A percentile compares a stretch with the other conserved stretches of the same genome.
Evolutionary conservation across 2,113 vertebrate species (phyloP).

Genomic region (Eublepharis macularius): DNA sequence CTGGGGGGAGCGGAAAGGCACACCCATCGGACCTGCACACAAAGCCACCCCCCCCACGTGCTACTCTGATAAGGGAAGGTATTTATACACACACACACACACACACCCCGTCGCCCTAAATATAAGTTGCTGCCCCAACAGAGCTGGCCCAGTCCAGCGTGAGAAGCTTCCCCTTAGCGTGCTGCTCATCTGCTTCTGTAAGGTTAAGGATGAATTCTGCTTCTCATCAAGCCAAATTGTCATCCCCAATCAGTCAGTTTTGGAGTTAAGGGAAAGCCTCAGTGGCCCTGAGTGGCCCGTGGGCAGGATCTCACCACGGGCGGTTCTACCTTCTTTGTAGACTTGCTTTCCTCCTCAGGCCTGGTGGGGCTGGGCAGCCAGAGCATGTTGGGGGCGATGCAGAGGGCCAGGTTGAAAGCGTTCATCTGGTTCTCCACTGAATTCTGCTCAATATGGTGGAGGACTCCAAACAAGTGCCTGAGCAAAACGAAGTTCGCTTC

Average conservation of each 20-base stretch:
- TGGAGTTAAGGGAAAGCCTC: background rate
- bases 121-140: background rate
- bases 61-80: background rate
- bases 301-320: background rate
- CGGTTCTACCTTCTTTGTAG: slow-evolving; percentile 71
- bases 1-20: background rate
- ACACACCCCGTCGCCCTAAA: too few species aligned
- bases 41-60: background rate
- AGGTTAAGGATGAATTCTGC: too few species aligned
- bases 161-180: background rate
- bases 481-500: slow-evolving; percentile 76
- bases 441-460: slow-evolving; percentile 77
- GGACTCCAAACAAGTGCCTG: slow-evolving; percentile 78
- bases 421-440: slow-evolving; percentile 81
- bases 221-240: background rate
- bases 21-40: too few species aligned
- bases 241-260: too few species aligned
- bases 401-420: slow-evolving; percentile 80
- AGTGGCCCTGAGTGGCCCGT: too few species aligned
- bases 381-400: slow-evolving; percentile 83
- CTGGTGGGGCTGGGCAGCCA: slow-evolving; percentile 72
- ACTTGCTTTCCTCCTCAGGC: slow-evolving; percentile 77
- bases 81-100: too few species aligned
- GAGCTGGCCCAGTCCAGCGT: background rate
- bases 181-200: background rate